Percentiles rank a stretch among this genome's conserved stretches.
These are phyloP conservation scores for Heliconius eleuchia DNA, from an alignment of 1,140 invertebrate species.

Conservation along the genomic window DNA sequence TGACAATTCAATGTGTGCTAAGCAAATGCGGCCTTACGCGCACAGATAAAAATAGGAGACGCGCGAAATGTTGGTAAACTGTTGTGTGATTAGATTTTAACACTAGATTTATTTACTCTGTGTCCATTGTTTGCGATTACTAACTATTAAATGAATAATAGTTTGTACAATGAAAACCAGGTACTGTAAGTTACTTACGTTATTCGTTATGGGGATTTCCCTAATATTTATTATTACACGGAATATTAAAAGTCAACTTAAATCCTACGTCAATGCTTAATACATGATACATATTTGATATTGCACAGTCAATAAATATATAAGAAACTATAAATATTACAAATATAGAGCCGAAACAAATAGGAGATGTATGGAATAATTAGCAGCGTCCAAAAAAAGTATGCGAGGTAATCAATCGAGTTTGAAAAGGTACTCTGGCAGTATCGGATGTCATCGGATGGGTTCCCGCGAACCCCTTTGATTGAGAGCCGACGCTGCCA, in stretches of 20 bases:
- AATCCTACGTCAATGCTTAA: slow-evolving; percentile 14
- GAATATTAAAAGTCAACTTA: slow-evolving; percentile 35
- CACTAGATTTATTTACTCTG: slow-evolving; percentile 53
- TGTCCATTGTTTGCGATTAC: slow-evolving; percentile 51
- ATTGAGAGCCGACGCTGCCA: slow-evolving; percentile 59
- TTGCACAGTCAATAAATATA: background rate
- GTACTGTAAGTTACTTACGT: slow-evolving; percentile 46
- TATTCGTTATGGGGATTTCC: slow-evolving; percentile 65
- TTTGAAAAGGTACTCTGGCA: slow-evolving; percentile 47
- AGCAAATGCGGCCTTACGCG: slow-evolving; percentile 55
- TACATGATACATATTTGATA: background rate
- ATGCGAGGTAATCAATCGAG: slow-evolving; percentile 49
- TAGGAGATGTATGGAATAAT: slow-evolving; percentile 44
- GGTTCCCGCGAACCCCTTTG: slow-evolving; percentile 71
- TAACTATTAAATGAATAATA: slow-evolving; percentile 47
- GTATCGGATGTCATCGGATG: slow-evolving; percentile 63
- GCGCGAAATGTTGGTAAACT: slow-evolving; percentile 45
- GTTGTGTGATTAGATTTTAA: slow-evolving; percentile 34
- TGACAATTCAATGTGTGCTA: slow-evolving; percentile 73
- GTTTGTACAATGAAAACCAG: slow-evolving; percentile 59
- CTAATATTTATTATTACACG: slow-evolving; percentile 45
- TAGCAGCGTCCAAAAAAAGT: slow-evolving; percentile 47
- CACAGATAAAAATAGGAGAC: slow-evolving; percentile 49
- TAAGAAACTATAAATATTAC: slow-evolving; percentile 23
- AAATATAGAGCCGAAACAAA: slow-evolving; percentile 32